Percentiles rank a stretch among this genome's conserved stretches.
Conservation (phyloP, 30 jellyfish, hydroid and myxozoan species). For the Hydractinia symbiolongicarpus region DNA sequence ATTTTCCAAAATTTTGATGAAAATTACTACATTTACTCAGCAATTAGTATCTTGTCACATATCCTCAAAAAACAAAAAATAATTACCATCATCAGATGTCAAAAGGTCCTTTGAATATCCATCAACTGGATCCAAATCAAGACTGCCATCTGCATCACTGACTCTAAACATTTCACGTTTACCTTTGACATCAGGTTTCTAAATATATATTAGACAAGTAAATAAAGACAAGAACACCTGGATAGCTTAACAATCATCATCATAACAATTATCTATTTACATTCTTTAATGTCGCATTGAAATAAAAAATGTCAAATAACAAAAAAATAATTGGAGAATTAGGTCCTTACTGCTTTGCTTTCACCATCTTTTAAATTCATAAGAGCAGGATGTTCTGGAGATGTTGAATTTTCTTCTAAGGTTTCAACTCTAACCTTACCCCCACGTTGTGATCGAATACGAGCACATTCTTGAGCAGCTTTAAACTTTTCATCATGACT, state of each 20-base stretch:
- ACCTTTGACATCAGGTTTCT: slow-evolving; percentile 20
- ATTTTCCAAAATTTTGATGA: too few relatives aligned
- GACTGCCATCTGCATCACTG: slow-evolving; percentile 86
- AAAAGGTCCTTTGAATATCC: slow-evolving; percentile 41
- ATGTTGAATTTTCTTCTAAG: slow-evolving; percentile 58
- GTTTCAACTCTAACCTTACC: slow-evolving; percentile 36
- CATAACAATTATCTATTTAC: slow-evolving; percentile 43
- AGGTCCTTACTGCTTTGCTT: slow-evolving; percentile 25
- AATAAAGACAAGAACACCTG: neutral
- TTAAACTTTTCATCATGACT: slow-evolving; percentile 94
- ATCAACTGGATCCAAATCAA: slow-evolving; percentile 59
- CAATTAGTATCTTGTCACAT: too few relatives aligned
- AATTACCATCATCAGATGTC: slow-evolving; percentile 67
- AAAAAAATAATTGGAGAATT: neutral
- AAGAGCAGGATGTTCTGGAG: slow-evolving; percentile 68
- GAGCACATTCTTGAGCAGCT: slow-evolving; percentile 82
- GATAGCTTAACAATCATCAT: slow-evolving; percentile 36
- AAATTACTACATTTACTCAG: too few relatives aligned
- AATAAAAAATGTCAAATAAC: neutral
- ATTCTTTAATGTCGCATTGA: neutral
- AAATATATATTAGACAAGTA: slow-evolving; percentile 12
- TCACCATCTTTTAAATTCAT: slow-evolving; percentile 68
- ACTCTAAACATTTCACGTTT: slow-evolving; percentile 51
- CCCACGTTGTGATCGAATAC: slow-evolving; percentile 20
- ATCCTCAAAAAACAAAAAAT: too few relatives aligned